A percentile compares a stretch with the other conserved stretches of the same genome.
Evolutionary conservation across 2,888 invertebrate species (phyloP).

Genomic region (Ophonus ardosiacus): DNA sequence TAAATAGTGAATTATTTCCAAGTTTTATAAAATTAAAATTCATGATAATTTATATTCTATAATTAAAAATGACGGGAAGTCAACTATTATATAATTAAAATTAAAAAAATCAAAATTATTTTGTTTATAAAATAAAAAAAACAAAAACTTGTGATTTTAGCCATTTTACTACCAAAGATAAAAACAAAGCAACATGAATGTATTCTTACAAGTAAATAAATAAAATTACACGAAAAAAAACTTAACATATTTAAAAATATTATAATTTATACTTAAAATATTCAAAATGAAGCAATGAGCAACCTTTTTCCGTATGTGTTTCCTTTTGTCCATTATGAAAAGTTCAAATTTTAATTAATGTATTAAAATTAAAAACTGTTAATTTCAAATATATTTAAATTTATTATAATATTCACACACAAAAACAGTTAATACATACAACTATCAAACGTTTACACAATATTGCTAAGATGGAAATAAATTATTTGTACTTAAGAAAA

Average conservation of each 20-base stretch:
- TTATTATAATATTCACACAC: constrained; percentile 4
- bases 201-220: not conserved
- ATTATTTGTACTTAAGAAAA: constrained; percentile 40
- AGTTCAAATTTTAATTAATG: not conserved
- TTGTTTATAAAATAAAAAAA: not conserved
- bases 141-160: no score
- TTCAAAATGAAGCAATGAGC: not conserved
- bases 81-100: not conserved
- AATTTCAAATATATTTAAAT: constrained; percentile 25
- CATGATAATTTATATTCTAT: not conserved
- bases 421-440: constrained; percentile 13
- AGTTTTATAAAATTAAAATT: not conserved
- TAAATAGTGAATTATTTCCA: not conserved
- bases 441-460: not conserved
- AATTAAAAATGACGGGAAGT: not conserved
- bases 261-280: constrained; percentile 13
- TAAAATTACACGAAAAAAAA: not conserved
- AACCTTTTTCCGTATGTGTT: not conserved
- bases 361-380: not conserved
- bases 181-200: not conserved
- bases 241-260: not conserved
- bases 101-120: not conserved
- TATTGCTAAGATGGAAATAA: constrained; percentile 5
- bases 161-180: not conserved
- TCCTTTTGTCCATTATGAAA: constrained; percentile 2